Evolutionary conservation across 2,797 vertebrate genomes (phyloP), one percentile per base, ranked within the genome.

Genomic region (Pangasius djambal): DNA sequence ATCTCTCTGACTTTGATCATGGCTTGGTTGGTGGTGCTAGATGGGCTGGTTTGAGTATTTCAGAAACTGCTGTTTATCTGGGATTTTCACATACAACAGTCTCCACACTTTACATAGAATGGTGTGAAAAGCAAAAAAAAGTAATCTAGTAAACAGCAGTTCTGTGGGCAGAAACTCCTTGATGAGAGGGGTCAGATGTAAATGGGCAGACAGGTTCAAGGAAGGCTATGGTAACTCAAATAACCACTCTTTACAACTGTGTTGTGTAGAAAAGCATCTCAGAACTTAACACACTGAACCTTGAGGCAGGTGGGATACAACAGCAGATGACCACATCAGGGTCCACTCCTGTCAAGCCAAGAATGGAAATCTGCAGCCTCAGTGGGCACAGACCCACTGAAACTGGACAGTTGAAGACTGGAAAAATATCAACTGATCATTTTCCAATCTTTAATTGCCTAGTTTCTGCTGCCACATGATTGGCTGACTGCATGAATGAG

Each of bases 51-150:
- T 52, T 50, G 25, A 50, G 74, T 50, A n/a, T 7, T 77, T 77
- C 25, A 77, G 74, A 77, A 77, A n/a, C 12, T 50, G 48, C 1
- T 50, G 44, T 12, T 75, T 40, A 48, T 37, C 37, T 74, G 70
- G 70, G 12, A 75, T 75, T 75, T 75, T 75, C 72, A 75, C 40
- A 75, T 25, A 77, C 74, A 52, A 16, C 74, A 50, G 25, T 50
- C 28, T 25, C 22, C 25, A 74, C 12, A 78, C 10, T 78, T 55
- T 31, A 31, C 7, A 31, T 15, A 55, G 48, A 55, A 18, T 78
- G 7, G 44, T 78, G 48, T 52, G 13, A 78, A 75, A 75, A 48
- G 25, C 22, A 28, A 12, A 6, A 48, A 28, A 55, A 52, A 44
- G 25, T 13, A n/a, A 44, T 25, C 22, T 37, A 48, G 48, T 48